Base-by-base conservation (phyloP, 1,140 invertebrate species). In the Caenorhabditis tropicalis region DNA sequence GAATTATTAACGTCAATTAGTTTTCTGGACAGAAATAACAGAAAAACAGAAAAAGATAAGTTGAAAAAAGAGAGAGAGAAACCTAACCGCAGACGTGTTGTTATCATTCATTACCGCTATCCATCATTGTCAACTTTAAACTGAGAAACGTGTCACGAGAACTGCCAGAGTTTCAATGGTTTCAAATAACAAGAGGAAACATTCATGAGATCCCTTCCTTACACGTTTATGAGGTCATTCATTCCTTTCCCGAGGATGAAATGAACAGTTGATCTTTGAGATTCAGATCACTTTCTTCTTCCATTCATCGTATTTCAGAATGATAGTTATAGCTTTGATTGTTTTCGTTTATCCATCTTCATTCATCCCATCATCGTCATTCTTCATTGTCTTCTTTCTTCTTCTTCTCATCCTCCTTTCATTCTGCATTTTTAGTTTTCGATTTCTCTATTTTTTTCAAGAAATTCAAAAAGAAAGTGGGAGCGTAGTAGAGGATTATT, bases 11-110 rank as follows among this genome's bases (percentile, higher is more conserved):
- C 24, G 7, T 36, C 33, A 6, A 70, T 36, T 70, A 70, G 60
- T 70, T 70, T 70, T 33, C 60, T n/a, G 60, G 60, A 70, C 39
- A 15, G 53, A 58, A 31, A 31, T 29, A 31, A 36, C 1, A 36
- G 19, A 29, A 9, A 70, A 70, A 24, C 36, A 36, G 24, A n/a
- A 70, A 5, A 9, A 70, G 60, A 70, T 70, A n/a, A 36, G 60
- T 16, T 33, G 53, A 0, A 0, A n/a, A 6, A 1, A 21, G n/a
- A 53, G n/a, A 53, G n/a, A 16, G 6, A 58, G 29, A 29, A 27
- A 9, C 27, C 60, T n/a, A 70, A 70, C 60, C 60, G 33, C 60
- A 70, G 24, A 70, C 56, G 24, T 31, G 56, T 60, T 60, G 56
- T 60, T 60, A 70, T 36, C 60, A 70, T 33, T 9, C 39, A 31